Percentiles rank a stretch among this genome's conserved stretches.
phyloP scores from a whole-genome alignment of 1,140 invertebrate genomes.

The Onthophagus taurus region DNA sequence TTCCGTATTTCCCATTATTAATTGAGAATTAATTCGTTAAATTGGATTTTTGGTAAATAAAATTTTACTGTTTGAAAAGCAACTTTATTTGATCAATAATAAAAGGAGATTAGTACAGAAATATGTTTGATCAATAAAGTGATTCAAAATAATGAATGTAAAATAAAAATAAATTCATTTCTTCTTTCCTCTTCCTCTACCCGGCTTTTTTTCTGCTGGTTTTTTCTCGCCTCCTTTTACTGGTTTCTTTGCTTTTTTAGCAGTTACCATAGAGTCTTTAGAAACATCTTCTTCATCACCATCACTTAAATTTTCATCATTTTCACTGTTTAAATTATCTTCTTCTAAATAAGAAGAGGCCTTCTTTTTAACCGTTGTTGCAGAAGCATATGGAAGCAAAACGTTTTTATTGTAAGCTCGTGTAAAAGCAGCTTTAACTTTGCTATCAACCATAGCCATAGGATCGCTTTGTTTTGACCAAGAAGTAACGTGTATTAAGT shows the following conservation, averaged over 20 bases:
- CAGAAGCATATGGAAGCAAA: slow-evolving; percentile 57
- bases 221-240: too few species aligned
- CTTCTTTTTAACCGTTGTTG: slow-evolving; percentile 48
- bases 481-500: slow-evolving; percentile 69
- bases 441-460: slow-evolving; percentile 65
- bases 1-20: slow-evolving; percentile 81
- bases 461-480: slow-evolving; percentile 75
- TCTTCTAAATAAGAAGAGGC: slow-evolving; percentile 39
- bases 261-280: slow-evolving; percentile 73
- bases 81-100: neutral
- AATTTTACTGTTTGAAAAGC: too few species aligned
- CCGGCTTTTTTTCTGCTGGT: too few species aligned
- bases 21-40: neutral
- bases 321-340: slow-evolving; percentile 38
- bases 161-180: slow-evolving; percentile 1
- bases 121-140: slow-evolving; percentile 10
- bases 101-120: neutral
- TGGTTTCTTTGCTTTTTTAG: too few species aligned
- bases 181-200: too few species aligned
- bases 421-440: slow-evolving; percentile 90
- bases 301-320: slow-evolving; percentile 35
- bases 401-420: slow-evolving; percentile 79
- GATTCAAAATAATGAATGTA: neutral
- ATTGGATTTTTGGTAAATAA: neutral
- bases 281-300: slow-evolving; percentile 56